phyloP scores from a whole-genome alignment of 2,113 vertebrate genomes.

The Capreolus pygargus region DNA sequence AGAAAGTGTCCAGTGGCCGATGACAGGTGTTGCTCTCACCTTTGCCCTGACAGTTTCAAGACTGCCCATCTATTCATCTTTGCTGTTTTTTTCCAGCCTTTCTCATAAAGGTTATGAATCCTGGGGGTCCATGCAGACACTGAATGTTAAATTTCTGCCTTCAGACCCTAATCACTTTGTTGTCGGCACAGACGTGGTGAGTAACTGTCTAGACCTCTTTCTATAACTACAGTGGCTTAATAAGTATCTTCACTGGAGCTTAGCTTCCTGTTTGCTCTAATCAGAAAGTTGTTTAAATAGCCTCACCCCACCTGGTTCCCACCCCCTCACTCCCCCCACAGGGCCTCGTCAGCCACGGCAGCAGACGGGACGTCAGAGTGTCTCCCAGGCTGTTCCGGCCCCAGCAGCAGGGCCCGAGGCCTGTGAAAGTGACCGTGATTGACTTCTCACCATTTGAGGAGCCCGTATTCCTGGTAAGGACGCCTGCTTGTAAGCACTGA shows the following conservation, averaged over 20 bases:
- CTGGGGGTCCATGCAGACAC: conserved; percentile 76
- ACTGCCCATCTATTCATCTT: background rate
- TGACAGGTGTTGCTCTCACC: fast-evolving
- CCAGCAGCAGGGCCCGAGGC: conserved; percentile 77
- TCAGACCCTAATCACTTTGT: conserved; percentile 91
- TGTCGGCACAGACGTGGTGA: conserved; percentile 92
- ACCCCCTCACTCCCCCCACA: conserved; percentile 59
- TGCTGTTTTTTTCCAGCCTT: conserved; percentile 74
- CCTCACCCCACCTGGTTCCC: fast-evolving
- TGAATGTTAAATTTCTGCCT: conserved; percentile 89
- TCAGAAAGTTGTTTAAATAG: background rate
- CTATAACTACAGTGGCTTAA: fast-evolving
- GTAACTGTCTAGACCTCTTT: conserved; percentile 48
- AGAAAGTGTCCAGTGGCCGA: fast-evolving
- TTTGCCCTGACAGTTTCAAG: background rate
- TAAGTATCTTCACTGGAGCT: background rate
- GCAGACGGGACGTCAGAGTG: conserved; percentile 86
- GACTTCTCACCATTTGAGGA: conserved; percentile 91
- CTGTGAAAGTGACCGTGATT: conserved; percentile 85
- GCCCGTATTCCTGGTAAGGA: conserved; percentile 91
- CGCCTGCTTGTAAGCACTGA: background rate
- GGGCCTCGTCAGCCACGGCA: conserved; percentile 90
- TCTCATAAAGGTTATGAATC: conserved; percentile 68
- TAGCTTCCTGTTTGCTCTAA: background rate
- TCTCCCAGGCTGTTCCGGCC: conserved; percentile 88